Base-by-base conservation (phyloP, 2,113 vertebrate genomes). In the Plecturocebus donacophilus region DNA sequence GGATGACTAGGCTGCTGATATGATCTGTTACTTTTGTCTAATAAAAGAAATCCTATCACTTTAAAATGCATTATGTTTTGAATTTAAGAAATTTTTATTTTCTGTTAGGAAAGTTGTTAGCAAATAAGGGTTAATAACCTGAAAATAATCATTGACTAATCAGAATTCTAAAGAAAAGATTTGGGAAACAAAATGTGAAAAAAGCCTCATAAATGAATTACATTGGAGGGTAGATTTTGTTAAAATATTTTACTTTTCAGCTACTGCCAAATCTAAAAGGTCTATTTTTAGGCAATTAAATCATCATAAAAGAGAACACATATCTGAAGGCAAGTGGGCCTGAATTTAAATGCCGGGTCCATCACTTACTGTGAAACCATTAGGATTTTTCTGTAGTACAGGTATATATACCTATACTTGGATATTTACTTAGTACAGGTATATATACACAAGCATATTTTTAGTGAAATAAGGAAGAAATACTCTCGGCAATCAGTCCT, bases 11-110 rank as follows among this genome's bases (percentile, higher is more conserved):
- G 84, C 70, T 94, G 92, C 90, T 85, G 84, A 90, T 87, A 71
- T 8, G 16, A 93, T 97, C 96, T 95, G 42, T 70, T 83, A 80
- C 87, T 90, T 87, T 80, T 70, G 54, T 87, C 83, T 40, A 89
- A 30, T 38, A 86, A 96, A 93, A 82, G 61, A 96, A 84, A 97
- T 75, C 52, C 90, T 82, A 81, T 66, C 27, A 92, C 32, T 96
- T 90, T n/a, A 84, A 90, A 80, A 19, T 47, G 9, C 84, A 38
- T 87, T 87, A 27, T 87, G n/a, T 93, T 87, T 90, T 71, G 80
- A 90, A 85, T 38, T 58, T 45, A 42, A 79, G 80, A 25, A 25
- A n/a, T 38, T 85, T 94, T 91, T 95, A 14, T 23, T 49, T 95
- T 89, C 95, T 96, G 10, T 52, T 90, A 61, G 38, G 79, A 71